phyloP scores from a whole-genome alignment of 2,888 invertebrate species.

The Diploptera punctata region DNA sequence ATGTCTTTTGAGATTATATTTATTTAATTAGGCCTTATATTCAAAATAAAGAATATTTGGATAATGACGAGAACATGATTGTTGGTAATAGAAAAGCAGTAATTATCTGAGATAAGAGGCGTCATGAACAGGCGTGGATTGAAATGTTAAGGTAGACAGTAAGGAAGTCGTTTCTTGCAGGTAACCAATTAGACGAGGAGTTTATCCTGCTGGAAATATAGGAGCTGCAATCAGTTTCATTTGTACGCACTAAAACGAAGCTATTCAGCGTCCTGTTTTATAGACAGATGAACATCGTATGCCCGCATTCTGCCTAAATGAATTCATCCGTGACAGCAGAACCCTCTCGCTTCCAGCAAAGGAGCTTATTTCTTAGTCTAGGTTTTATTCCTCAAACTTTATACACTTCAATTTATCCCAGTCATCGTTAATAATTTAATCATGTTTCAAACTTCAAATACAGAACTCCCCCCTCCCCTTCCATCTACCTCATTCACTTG shows the following conservation, averaged over 20 bases:
- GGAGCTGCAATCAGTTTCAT: not conserved
- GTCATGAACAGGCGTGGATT: too few species aligned
- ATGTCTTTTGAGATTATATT: too few species aligned
- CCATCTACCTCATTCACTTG: constrained; percentile 2
- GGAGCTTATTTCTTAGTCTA: constrained; percentile 18
- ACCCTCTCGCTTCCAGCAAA: not conserved
- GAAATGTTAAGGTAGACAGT: too few species aligned
- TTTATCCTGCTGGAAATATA: not conserved
- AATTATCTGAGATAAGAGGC: too few species aligned
- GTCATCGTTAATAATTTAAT: constrained; percentile 26
- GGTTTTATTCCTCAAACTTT: constrained; percentile 17
- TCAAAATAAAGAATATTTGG: too few species aligned
- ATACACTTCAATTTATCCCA: constrained; percentile 25
- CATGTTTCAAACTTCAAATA: constrained; percentile 24
- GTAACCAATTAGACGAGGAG: not conserved
- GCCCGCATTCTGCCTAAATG: not conserved
- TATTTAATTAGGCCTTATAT: too few species aligned
- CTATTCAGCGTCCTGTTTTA: not conserved
- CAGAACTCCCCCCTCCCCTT: not conserved
- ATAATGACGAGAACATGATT: too few species aligned
- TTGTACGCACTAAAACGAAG: constrained; percentile 1
- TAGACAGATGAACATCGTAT: not conserved
- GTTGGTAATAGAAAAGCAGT: too few species aligned
- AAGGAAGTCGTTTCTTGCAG: too few species aligned
- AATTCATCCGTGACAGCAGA: not conserved